These are phyloP conservation scores for Noctua janthe DNA, from an alignment of 2,888 invertebrate species.

Conservation along the genomic window DNA sequence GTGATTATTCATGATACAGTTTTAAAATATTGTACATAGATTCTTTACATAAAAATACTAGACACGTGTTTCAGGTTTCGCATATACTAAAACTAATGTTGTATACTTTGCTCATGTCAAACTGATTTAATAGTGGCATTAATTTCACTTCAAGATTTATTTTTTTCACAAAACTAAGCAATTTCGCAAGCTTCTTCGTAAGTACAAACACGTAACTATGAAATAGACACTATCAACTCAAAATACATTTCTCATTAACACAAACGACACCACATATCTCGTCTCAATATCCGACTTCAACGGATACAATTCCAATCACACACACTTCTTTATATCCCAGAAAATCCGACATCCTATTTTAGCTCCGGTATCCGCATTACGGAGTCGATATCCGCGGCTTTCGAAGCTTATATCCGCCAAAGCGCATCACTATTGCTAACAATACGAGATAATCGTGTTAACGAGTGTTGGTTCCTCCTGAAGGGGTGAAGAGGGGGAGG, in stretches of 20 bases:
- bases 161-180: not conserved
- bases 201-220: not conserved
- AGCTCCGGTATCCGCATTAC: constrained; percentile 40
- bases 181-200: not conserved
- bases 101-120: too few relatives aligned
- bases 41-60: too few relatives aligned
- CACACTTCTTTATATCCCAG: constrained; percentile 14
- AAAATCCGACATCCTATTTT: constrained; percentile 24
- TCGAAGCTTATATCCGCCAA: constrained; percentile 39
- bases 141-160: too few relatives aligned
- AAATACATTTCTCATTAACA: constrained; percentile 3
- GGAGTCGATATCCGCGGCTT: constrained; percentile 50
- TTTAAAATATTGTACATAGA: too few relatives aligned
- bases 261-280: constrained; percentile 10
- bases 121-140: too few relatives aligned
- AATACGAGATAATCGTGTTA: constrained; percentile 59
- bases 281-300: constrained; percentile 38
- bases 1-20: too few relatives aligned
- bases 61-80: too few relatives aligned
- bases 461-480: constrained; percentile 55
- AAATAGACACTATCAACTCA: constrained; percentile 4
- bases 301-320: constrained; percentile 38
- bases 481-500: not conserved
- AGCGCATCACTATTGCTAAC: constrained; percentile 53
- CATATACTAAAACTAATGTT: too few relatives aligned